Base-by-base conservation (phyloP, 2,113 vertebrate genomes). In the Periophthalmus modestus region DNA sequence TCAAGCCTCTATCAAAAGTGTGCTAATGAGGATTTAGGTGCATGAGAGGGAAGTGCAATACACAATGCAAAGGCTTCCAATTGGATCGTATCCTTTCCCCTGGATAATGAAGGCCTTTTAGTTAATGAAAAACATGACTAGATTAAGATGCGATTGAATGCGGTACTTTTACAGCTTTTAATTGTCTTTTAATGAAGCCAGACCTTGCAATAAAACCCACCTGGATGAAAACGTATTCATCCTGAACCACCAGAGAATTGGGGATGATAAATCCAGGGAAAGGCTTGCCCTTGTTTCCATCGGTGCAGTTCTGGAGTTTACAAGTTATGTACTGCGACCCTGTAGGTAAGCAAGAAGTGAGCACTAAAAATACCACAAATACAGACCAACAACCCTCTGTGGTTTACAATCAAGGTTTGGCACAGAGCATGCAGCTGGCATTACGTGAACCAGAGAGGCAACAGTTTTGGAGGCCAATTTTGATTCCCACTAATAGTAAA, bases 181-280 rank as follows among this genome's bases (percentile, higher is more conserved):
- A 92, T 88, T 80, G 81, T 81, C 73, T 87, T 88, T 91, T 90
- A 89, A 90, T 90, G 87, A 89, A 87, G 85, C 85, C 81, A 84
- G 82, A 87, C 82, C 79, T 81, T 52, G 83, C 63, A 72, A 81
- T 88, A 81, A 93, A 88, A 87, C 93, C 85, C 90, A 98, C 96
- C 96, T 98, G 96, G 85, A 97, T 96, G 90, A 98, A 98, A 85
- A 96, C 96, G 52, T 98, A 98, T 87, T 97, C 95, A 85, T 97
- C 96, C 89, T 98, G 96, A 82, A 98, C 96, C 61, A 98, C 96
- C 88, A 97, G 86, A 83, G 96, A 96, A 79, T 98, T 95, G 5
- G 95, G 95, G 89, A 96, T 94, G 84, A 98, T 97, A 89, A 94
- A 95, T 86, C 96, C 96, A 7, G 95, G 95, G 83, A 98, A 98